Conservation (phyloP, 2,113 vertebrate genomes). For the Polypterus bichir region DNA sequence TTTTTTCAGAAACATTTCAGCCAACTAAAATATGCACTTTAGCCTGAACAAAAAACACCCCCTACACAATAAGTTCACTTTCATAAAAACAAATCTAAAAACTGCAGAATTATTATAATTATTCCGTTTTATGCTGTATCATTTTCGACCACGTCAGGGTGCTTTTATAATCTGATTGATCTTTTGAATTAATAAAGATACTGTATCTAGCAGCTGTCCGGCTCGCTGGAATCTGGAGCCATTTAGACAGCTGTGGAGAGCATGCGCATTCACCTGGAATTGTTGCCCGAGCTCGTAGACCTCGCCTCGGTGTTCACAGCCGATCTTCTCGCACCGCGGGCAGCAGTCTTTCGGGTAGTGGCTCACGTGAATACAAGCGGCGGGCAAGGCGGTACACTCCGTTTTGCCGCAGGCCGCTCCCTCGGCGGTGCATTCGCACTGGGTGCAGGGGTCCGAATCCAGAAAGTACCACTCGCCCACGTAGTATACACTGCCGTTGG, state of each 20-base stretch:
- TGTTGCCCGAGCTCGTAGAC: conserved; percentile 56
- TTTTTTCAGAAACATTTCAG: too few species aligned
- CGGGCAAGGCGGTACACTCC: conserved; percentile 57
- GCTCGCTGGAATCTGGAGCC: too few species aligned
- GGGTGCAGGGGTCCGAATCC: conserved; percentile 64
- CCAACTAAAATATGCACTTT: too few species aligned
- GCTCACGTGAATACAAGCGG: conserved; percentile 67
- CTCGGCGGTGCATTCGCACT: conserved; percentile 61
- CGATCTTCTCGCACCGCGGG: conserved; percentile 62
- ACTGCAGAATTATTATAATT: too few species aligned
- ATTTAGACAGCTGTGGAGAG: not conserved
- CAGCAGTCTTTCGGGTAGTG: conserved; percentile 72
- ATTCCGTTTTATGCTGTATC: too few species aligned
- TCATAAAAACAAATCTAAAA: too few species aligned
- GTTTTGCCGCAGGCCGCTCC: conserved; percentile 53
- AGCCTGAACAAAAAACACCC: too few species aligned
- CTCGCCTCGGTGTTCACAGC: conserved; percentile 61
- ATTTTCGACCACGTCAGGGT: too few species aligned
- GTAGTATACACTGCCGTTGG: conserved; percentile 61
- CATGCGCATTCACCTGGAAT: conserved; percentile 48
- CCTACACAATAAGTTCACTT: too few species aligned
- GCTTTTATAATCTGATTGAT: too few species aligned
- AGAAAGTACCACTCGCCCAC: conserved; percentile 66
- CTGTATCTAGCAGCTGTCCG: too few species aligned
- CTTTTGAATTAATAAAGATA: too few species aligned